phyloP scores from a whole-genome alignment of 2,888 invertebrate genomes.

The Disparrhopalites patrizii region DNA sequence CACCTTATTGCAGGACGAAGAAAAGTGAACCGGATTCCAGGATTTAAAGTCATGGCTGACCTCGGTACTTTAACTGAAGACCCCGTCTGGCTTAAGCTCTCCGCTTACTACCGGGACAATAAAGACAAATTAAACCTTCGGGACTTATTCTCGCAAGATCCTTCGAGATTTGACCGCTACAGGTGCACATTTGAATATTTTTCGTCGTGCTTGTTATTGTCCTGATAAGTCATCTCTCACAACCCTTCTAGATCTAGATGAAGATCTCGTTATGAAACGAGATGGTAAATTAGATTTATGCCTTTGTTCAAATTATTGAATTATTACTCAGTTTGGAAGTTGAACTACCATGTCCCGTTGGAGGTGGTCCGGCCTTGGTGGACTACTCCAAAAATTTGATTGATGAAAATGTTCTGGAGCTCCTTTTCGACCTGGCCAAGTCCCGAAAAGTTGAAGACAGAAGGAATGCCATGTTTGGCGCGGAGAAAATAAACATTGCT shows the following conservation, averaged over 20 bases:
- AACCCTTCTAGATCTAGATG: too few relatives aligned
- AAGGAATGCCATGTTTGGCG: conserved; percentile 84
- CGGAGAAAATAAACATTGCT: conserved; percentile 96
- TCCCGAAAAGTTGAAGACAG: conserved; percentile 78
- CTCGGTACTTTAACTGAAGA: conserved; percentile 58
- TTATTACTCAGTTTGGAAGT: conserved; percentile 34
- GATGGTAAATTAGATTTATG: too few relatives aligned
- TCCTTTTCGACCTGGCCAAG: conserved; percentile 66
- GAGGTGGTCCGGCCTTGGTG: conserved; percentile 84
- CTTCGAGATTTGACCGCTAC: conserved; percentile 78
- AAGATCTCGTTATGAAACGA: too few relatives aligned
- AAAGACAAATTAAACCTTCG: conserved; percentile 74
- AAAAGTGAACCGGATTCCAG: too few relatives aligned
- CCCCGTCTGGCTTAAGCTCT: conserved; percentile 68
- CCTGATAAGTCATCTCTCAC: too few relatives aligned
- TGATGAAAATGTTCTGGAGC: conserved; percentile 67
- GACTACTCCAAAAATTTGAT: conserved; percentile 97
- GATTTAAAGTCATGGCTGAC: background rate
- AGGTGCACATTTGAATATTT: too few relatives aligned
- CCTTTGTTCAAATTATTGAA: conserved; percentile 10
- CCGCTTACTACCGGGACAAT: conserved; percentile 67
- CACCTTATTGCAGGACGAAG: too few relatives aligned
- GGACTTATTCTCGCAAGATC: conserved; percentile 75
- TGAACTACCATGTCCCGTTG: conserved; percentile 54
- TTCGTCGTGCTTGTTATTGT: too few relatives aligned